These are phyloP conservation scores for Petrocephalus zakoni DNA, from an alignment of 2,113 vertebrate species.

Conservation along the genomic window DNA sequence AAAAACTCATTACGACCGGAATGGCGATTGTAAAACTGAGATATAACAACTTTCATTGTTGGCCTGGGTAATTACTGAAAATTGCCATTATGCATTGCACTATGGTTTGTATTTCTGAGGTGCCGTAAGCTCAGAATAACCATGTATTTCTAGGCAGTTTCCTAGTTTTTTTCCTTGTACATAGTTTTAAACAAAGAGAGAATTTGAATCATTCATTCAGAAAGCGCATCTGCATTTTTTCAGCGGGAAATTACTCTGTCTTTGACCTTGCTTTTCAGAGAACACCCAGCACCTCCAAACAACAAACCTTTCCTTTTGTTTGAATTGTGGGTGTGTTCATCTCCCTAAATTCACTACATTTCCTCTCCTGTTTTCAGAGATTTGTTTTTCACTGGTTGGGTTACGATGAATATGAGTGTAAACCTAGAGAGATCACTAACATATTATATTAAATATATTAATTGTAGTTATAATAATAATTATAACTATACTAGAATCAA, in stretches of 20 bases:
- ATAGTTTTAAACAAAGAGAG: background rate
- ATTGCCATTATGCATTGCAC: background rate
- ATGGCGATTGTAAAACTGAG: background rate
- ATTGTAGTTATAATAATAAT: background rate
- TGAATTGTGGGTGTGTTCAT: slow-evolving; percentile 41
- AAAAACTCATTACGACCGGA: background rate
- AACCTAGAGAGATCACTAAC: background rate
- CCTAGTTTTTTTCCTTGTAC: background rate
- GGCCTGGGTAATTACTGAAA: slow-evolving; percentile 21
- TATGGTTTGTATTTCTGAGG: background rate
- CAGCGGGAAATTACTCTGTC: slow-evolving; percentile 54
- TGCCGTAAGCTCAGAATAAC: background rate
- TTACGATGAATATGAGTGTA: background rate
- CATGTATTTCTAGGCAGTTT: background rate
- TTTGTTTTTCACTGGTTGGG: background rate
- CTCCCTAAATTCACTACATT: slow-evolving; percentile 38
- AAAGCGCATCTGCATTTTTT: background rate
- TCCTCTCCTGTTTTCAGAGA: background rate
- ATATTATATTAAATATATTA: background rate
- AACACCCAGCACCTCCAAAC: slow-evolving; percentile 54
- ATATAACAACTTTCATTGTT: background rate
- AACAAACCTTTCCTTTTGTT: slow-evolving; percentile 59
- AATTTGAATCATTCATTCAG: background rate
- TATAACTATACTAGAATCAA: background rate
- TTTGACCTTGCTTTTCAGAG: slow-evolving; percentile 50